Percentiles rank a stretch among this genome's conserved stretches.
These are phyloP conservation scores for Marcusenius ussheri DNA, from an alignment of 2,113 vertebrate species.

Conservation along the genomic window DNA sequence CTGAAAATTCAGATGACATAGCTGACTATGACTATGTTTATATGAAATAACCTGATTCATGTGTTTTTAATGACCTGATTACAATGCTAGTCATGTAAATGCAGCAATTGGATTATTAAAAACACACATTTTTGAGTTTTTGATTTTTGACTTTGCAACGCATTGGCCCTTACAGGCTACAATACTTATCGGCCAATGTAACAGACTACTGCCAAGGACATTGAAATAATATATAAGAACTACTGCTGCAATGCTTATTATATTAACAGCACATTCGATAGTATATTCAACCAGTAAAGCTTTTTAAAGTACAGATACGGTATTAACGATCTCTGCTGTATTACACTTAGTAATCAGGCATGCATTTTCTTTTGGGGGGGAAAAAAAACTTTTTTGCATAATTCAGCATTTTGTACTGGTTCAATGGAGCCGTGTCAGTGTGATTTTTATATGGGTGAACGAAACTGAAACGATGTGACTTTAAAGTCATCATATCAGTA, in stretches of 20 bases:
- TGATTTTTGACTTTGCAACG: neutral
- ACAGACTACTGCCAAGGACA: neutral
- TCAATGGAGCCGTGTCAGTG: slow-evolving; percentile 26
- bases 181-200: neutral
- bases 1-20: neutral
- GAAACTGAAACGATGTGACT: slow-evolving; percentile 39
- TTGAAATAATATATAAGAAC: neutral
- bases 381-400: slow-evolving; percentile 20
- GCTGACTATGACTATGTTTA: neutral
- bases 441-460: slow-evolving; percentile 36
- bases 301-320: neutral
- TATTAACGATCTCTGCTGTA: neutral
- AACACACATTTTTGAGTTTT: neutral
- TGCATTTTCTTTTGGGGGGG: slow-evolving; percentile 26
- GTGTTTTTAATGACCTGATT: neutral
- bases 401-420: slow-evolving; percentile 36
- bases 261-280: neutral
- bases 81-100: neutral
- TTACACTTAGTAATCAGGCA: neutral
- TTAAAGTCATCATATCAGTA: slow-evolving; percentile 41
- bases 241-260: neutral
- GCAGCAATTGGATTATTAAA: neutral
- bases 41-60: neutral
- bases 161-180: neutral
- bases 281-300: neutral